phyloP scores from a whole-genome alignment of 2,113 vertebrate genomes.

The Triplophysa siluroides region DNA sequence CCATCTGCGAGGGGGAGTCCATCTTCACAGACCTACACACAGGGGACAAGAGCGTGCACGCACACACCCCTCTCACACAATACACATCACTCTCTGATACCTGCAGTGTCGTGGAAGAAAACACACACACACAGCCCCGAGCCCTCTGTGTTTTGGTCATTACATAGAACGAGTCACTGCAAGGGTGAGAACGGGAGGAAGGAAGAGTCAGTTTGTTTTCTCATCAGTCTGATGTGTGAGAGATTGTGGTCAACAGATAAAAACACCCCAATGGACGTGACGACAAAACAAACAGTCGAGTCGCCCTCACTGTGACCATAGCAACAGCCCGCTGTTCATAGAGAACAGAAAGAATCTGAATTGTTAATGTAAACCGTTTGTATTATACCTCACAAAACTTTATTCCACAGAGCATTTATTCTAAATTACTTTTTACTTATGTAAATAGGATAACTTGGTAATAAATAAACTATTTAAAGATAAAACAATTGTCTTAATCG shows the following conservation, averaged over 20 bases:
- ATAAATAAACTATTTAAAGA: too few relatives aligned
- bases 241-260: constrained; percentile 39
- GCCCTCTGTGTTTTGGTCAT: constrained; percentile 51
- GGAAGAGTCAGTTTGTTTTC: constrained; percentile 42
- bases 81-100: constrained; percentile 42
- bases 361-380: neutral
- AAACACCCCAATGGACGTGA: constrained; percentile 26
- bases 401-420: too few relatives aligned
- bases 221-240: constrained; percentile 42
- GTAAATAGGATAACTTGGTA: too few relatives aligned
- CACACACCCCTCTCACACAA: constrained; percentile 42
- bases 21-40: constrained; percentile 58
- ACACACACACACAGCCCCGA: constrained; percentile 35
- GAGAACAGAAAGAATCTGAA: neutral
- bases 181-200: constrained; percentile 19
- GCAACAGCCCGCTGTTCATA: neutral
- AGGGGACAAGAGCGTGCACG: constrained; percentile 38
- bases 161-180: constrained; percentile 47
- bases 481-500: too few relatives aligned
- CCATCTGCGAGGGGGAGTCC: constrained; percentile 63
- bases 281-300: constrained; percentile 17
- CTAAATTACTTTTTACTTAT: too few relatives aligned
- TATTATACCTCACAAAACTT: neutral
- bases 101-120: constrained; percentile 5
- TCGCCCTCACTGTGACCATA: constrained; percentile 6